Evolutionary conservation across 2,113 vertebrate species (phyloP).

Genomic region (Pan paniscus): DNA sequence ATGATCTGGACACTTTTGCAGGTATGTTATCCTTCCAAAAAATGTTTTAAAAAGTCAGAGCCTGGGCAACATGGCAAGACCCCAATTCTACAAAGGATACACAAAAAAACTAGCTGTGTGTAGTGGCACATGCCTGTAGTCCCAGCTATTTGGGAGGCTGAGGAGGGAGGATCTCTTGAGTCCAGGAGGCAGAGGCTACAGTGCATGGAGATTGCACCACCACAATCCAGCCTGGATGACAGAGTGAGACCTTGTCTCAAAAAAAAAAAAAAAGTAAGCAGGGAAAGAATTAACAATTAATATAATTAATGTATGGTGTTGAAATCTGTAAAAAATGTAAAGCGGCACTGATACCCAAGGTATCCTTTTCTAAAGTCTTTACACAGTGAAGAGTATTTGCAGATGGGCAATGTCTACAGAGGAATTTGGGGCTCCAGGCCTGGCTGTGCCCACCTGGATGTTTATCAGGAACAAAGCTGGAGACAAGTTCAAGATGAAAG

Average conservation of each 20-base stretch:
- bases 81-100: too few relatives aligned
- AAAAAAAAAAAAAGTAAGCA: background rate
- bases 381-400: background rate
- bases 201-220: too few relatives aligned
- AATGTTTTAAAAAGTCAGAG: background rate
- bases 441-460: background rate
- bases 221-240: too few relatives aligned
- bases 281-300: background rate
- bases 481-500: background rate
- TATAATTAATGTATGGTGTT: background rate
- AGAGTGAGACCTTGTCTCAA: too few relatives aligned
- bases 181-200: too few relatives aligned
- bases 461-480: accelerated
- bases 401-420: background rate
- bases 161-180: too few relatives aligned
- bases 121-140: too few relatives aligned
- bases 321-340: background rate
- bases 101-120: too few relatives aligned
- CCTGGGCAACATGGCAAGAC: too few relatives aligned
- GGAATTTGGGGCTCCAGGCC: background rate
- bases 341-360: background rate
- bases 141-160: too few relatives aligned
- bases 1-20: background rate
- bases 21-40: background rate
- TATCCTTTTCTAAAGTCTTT: background rate